Conservation (phyloP, 2,113 vertebrate genomes). For the Scolopax mira region DNA sequence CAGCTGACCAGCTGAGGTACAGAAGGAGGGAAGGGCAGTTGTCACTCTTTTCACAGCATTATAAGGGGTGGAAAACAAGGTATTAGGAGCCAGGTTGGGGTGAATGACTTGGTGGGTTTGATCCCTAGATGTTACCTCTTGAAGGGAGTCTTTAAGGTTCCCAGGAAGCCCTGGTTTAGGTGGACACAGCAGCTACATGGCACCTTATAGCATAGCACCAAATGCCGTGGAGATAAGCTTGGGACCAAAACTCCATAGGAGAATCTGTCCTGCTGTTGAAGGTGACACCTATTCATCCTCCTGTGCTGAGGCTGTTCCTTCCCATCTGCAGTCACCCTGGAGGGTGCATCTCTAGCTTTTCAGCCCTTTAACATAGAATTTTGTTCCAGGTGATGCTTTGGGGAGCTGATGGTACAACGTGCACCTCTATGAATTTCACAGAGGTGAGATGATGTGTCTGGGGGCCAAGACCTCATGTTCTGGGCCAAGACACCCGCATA, state of each 20-base stretch:
- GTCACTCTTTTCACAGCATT: background rate
- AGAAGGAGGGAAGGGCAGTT: constrained; percentile 37
- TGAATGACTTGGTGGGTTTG: background rate
- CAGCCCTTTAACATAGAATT: background rate
- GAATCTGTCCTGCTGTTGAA: background rate
- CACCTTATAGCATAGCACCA: background rate
- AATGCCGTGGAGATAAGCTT: background rate
- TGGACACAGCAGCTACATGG: background rate
- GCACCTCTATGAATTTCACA: background rate
- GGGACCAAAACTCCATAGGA: background rate
- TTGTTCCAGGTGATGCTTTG: background rate
- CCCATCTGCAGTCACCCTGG: fast-evolving
- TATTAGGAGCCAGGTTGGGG: background rate
- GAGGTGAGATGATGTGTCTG: background rate
- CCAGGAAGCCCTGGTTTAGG: background rate
- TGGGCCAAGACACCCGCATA: background rate
- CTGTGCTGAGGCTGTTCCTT: background rate
- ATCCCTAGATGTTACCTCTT: background rate
- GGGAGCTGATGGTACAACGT: background rate
- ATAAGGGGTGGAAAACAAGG: background rate
- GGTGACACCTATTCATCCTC: background rate
- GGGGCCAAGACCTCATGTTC: background rate
- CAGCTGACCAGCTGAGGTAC: constrained; percentile 50
- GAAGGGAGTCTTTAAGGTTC: background rate
- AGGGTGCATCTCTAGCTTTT: background rate